A percentile compares a stretch with the other conserved stretches of the same genome.
Evolutionary conservation across 2,797 vertebrate genomes (phyloP).

Genomic region (Oreonectes daqikongensis): DNA sequence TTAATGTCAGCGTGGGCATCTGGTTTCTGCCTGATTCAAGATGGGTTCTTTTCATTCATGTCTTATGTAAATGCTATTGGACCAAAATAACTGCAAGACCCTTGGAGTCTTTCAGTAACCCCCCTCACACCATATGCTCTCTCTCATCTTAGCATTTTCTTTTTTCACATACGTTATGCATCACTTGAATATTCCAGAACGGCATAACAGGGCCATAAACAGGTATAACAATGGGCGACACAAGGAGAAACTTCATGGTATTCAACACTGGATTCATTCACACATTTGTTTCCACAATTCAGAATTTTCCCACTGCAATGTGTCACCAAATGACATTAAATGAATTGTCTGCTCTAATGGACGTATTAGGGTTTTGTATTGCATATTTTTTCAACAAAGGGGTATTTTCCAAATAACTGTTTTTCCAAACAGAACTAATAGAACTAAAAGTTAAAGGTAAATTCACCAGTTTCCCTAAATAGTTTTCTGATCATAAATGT

Average conservation of each 20-base stretch:
- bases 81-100: constrained; percentile 50
- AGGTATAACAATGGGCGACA: no score
- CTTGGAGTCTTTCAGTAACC: constrained; percentile 17
- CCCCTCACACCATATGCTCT: constrained; percentile 16
- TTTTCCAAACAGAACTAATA: no score
- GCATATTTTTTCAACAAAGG: not conserved
- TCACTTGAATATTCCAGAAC: constrained; percentile 5
- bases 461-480: no score
- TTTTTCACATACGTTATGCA: constrained; percentile 11
- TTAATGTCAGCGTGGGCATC: constrained; percentile 54
- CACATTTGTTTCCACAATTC: not conserved
- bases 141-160: constrained; percentile 10
- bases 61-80: constrained; percentile 53
- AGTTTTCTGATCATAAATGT: not conserved
- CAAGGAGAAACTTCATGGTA: not conserved
- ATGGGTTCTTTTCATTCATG: constrained; percentile 46
- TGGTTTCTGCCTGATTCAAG: constrained; percentile 51
- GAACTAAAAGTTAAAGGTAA: no score
- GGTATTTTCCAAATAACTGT: no score
- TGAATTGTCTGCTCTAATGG: not conserved
- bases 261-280: not conserved
- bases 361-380: no score
- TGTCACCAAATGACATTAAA: not conserved
- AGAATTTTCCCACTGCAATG: not conserved
- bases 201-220: no score